phyloP scores from a whole-genome alignment of 30 jellyfish, hydroid and myxozoan genomes.

The Chironex yamaguchii region DNA sequence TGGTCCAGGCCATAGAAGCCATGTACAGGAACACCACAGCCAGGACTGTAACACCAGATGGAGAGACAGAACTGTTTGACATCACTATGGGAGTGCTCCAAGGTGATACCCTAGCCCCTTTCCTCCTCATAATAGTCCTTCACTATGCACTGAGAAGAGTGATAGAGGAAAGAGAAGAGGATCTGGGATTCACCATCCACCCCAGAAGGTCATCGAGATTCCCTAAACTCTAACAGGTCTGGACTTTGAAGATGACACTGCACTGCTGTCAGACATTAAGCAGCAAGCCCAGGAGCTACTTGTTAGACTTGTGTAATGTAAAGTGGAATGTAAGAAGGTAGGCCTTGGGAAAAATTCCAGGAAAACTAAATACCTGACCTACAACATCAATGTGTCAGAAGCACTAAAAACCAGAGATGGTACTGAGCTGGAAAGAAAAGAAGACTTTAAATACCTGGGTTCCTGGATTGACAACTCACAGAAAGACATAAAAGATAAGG shows the following conservation, averaged over 20 bases:
- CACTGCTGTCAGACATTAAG: neutral
- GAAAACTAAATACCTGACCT: neutral
- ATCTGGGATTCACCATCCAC: neutral
- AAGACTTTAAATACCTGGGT: neutral
- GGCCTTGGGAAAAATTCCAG: neutral
- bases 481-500: neutral
- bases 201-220: neutral
- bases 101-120: slow-evolving; percentile 42
- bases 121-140: slow-evolving; percentile 5
- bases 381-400: neutral
- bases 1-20: neutral
- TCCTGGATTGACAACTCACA: neutral
- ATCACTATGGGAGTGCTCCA: slow-evolving; percentile 4
- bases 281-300: slow-evolving; percentile 6
- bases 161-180: neutral
- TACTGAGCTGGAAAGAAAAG: neutral
- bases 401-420: neutral
- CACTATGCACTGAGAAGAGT: neutral
- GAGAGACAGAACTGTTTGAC: neutral
- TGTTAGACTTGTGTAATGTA: neutral
- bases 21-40: neutral
- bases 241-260: neutral
- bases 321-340: neutral
- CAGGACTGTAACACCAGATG: slow-evolving; percentile 8
- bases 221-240: neutral